These are phyloP conservation scores for Papilio aristodemus DNA, from an alignment of 1,140 invertebrate species.

Conservation along the genomic window DNA sequence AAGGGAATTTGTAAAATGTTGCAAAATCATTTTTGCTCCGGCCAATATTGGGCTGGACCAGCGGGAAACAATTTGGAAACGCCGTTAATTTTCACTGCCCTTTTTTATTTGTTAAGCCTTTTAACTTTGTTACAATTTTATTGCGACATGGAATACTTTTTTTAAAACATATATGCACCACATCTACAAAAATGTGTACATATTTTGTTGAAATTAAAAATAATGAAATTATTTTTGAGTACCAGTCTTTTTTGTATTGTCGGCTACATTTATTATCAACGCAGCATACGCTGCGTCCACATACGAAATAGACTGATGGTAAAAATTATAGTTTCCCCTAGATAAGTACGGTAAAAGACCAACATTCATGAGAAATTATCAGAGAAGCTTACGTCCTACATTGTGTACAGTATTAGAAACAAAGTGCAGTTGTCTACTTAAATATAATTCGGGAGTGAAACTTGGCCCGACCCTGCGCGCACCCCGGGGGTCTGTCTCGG, in stretches of 20 bases:
- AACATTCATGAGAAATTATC: too few relatives aligned
- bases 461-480: neutral
- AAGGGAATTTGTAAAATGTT: slow-evolving; percentile 2
- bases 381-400: too few relatives aligned
- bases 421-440: neutral
- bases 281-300: too few relatives aligned
- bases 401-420: too few relatives aligned
- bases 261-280: too few relatives aligned
- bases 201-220: too few relatives aligned
- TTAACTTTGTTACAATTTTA: slow-evolving; percentile 16
- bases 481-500: slow-evolving; percentile 28
- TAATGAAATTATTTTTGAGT: too few relatives aligned
- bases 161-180: neutral
- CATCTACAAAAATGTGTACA: too few relatives aligned
- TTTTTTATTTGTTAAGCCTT: slow-evolving; percentile 23
- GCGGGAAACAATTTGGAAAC: slow-evolving; percentile 17
- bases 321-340: too few relatives aligned
- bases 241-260: too few relatives aligned
- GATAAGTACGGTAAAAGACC: too few relatives aligned
- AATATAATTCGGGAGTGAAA: neutral
- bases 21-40: neutral
- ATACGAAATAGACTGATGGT: too few relatives aligned
- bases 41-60: neutral
- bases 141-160: neutral
- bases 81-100: slow-evolving; percentile 12